Evolutionary conservation across 1,140 invertebrate species (phyloP), one percentile per base, ranked within the genome.

Genomic region (Drosophila bocki): DNA sequence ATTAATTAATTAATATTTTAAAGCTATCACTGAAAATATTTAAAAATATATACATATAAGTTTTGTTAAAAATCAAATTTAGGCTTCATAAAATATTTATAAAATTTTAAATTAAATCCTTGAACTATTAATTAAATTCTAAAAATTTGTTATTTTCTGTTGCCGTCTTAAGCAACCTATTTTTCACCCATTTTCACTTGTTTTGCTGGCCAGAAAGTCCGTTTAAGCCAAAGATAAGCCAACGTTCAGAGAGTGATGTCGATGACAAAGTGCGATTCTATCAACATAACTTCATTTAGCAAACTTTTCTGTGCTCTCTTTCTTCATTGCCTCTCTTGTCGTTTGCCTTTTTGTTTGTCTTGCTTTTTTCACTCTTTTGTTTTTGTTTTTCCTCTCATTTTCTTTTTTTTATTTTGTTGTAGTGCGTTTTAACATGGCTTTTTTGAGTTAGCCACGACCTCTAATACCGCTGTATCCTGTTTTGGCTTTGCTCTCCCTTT

Each of bases 231-330:
- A n/a, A 48, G 39, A 48, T 56, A 65, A 50, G 32, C 26, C 33
- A 65, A 15, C 26, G 12, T 41, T 26, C 19, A 32, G 32, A 29
- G 19, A 45, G 15, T 26, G 42, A 44, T 58, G 53, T 44, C 63
- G 63, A 64, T 81, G 42, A 87, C 84, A 88, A 80, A 87, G 64
- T 87, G 75, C 69, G 80, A 87, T 91, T 84, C 78, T 84, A 91
- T 84, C 87, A 84, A 82, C 75, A 83, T 91, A 92, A 91, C 91
- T 90, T 92, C 75, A 92, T 92, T 87, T 91, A 69, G 76, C 64
- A 88, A 91, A 91, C 79, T 88, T 85, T 81, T 42, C 29, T 44
- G 17, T 60, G 48, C 42, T 50, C 39, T 57, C 42, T 39, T 48
- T 62, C 53, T 35, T 32, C 41, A 61, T 44, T 51, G 37, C 7